Evolutionary conservation across 2,888 invertebrate genomes (phyloP).

Genomic region (Watsonalla binaria): DNA sequence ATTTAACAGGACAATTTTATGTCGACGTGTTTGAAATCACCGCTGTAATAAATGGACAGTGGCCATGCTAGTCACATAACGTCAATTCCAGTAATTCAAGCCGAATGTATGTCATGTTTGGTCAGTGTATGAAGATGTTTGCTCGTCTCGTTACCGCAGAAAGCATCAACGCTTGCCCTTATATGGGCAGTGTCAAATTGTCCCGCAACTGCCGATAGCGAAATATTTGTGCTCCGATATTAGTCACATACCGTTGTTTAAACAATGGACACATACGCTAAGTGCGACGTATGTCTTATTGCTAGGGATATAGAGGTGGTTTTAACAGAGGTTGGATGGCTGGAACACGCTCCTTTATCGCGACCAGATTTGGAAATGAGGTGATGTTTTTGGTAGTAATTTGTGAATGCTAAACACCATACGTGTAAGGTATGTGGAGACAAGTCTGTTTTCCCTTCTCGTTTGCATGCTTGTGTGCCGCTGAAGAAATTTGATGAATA

Average conservation of each 20-base stretch:
- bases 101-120: slow-evolving; percentile 1
- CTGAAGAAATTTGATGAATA: background rate
- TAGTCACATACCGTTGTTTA: slow-evolving; percentile 24
- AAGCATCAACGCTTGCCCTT: background rate
- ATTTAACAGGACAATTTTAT: background rate
- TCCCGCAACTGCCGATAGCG: slow-evolving; percentile 13
- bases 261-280: slow-evolving; percentile 9
- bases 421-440: background rate
- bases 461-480: too few species aligned
- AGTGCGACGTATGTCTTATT: background rate
- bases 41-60: background rate
- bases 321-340: background rate
- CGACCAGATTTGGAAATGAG: background rate
- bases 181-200: slow-evolving; percentile 15
- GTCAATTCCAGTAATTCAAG: background rate
- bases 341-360: background rate
- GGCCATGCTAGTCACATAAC: background rate
- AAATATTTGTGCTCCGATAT: slow-evolving; percentile 10
- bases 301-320: background rate
- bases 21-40: background rate
- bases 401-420: background rate
- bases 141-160: background rate
- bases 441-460: too few species aligned
- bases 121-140: background rate
- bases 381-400: background rate